Conservation (phyloP, 2,888 invertebrate genomes). For the Andrena haemorrhoa region DNA sequence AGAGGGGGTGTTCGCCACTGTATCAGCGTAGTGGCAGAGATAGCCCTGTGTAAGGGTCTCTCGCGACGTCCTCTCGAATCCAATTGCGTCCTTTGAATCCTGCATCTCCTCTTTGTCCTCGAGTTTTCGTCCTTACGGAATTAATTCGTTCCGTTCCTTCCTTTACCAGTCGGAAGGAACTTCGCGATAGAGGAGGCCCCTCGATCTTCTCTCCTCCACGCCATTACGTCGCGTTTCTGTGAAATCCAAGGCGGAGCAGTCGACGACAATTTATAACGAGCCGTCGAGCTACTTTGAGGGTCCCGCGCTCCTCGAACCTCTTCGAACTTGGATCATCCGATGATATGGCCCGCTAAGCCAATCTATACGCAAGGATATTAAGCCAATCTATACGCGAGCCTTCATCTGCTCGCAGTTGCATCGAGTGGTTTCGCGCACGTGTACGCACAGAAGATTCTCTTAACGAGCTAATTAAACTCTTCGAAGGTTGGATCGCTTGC, state of each 20-base stretch:
- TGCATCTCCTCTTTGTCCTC: slow-evolving; percentile 66
- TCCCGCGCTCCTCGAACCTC: slow-evolving; percentile 47
- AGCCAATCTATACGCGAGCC: slow-evolving; percentile 24
- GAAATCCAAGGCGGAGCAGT: slow-evolving; percentile 67
- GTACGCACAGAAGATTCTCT: not conserved
- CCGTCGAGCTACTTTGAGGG: slow-evolving; percentile 72
- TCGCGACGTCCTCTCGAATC: slow-evolving; percentile 43
- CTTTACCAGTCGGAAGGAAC: slow-evolving; percentile 62
- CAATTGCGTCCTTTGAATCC: slow-evolving; percentile 66
- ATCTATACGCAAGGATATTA: slow-evolving; percentile 37
- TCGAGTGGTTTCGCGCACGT: not conserved
- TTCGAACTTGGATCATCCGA: slow-evolving; percentile 49
- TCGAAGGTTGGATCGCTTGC: not conserved
- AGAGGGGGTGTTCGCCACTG: slow-evolving; percentile 42
- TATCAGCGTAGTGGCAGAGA: slow-evolving; percentile 29
- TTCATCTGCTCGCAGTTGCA: slow-evolving; percentile 3
- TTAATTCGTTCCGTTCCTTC: slow-evolving; percentile 72
- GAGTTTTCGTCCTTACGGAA: slow-evolving; percentile 70
- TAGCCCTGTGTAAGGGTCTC: slow-evolving; percentile 7
- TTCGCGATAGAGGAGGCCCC: slow-evolving; percentile 60
- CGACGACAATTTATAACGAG: slow-evolving; percentile 77
- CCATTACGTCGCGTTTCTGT: slow-evolving; percentile 53
- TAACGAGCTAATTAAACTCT: slow-evolving; percentile 51
- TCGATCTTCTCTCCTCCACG: slow-evolving; percentile 34
- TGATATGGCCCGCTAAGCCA: slow-evolving; percentile 32